Base-by-base conservation (phyloP, 2,797 vertebrate species). In the Thalassophryne amazonica region DNA sequence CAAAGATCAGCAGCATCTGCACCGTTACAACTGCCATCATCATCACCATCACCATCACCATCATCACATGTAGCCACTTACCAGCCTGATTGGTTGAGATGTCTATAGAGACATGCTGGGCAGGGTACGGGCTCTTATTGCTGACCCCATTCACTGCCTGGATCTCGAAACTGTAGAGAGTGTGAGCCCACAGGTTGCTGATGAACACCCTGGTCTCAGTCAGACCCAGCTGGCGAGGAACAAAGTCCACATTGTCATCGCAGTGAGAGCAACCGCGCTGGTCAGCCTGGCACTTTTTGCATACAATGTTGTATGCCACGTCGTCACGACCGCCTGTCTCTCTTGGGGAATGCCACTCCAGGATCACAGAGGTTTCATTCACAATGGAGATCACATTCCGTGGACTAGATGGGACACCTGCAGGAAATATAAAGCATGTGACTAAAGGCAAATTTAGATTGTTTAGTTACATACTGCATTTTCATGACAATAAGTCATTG, bases 71-170 rank as follows among this genome's bases (percentile, higher is more conserved):
- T 12, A 24, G 8, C 40, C 51, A 65, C 88, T 82, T 86, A 98
- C 97, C 97, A 0, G 97, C 97, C 86, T 99, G 97, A 86, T 99
- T 99, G 58, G 97, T 99, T 72, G 96, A 97, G 88, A 99, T 97
- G 86, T 98, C 97, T 67, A 99, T 96, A 0, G 96, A 94, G 43
- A 97, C 93, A 0, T 98, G 94, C 74, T 99, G 97, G 0, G 97
- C 94, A 0, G 94, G 93, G 58, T 98, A 99, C 1, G 95, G 95
- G 70, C 96, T 99, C 87, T 94, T 96, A 87, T 81, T 94, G 82
- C 94, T 97, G 46, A 99, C 97, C 0, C 95, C 97, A 0, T 98
- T 99, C 71, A 99, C 92, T 0, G 97, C 94, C 80, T 99, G 97
- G 74, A 99, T 97, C 82, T 99, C 96, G 0, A 99, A 98, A 21